Evolutionary conservation across 2,113 vertebrate genomes (phyloP).

Genomic region (Hydrochoerus hydrochaeris): DNA sequence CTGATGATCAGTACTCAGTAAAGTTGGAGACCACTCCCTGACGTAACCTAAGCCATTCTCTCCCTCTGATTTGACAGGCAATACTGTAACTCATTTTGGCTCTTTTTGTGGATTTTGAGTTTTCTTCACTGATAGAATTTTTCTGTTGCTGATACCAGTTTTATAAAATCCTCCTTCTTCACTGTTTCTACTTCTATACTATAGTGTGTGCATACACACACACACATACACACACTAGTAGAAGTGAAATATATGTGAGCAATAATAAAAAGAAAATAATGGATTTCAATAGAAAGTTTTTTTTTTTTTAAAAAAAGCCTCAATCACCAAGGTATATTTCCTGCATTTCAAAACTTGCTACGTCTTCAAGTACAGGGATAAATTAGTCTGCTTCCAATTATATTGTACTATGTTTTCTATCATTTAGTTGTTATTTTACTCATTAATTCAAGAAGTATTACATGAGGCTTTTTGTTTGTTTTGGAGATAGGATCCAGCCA

Average conservation of each 20-base stretch:
- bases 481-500: not conserved
- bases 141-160: not conserved
- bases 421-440: not conserved
- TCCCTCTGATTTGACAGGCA: not conserved
- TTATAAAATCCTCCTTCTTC: not conserved
- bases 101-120: not conserved
- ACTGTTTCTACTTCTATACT: not conserved
- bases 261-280: not conserved
- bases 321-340: not conserved
- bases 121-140: not conserved
- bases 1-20: not conserved
- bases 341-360: constrained; percentile 4
- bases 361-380: not conserved
- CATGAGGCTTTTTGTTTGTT: not conserved
- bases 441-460: not conserved
- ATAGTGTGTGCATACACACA: too few relatives aligned
- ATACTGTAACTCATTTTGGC: not conserved
- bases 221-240: not conserved
- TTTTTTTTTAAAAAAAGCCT: not conserved
- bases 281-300: not conserved
- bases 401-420: not conserved
- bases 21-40: not conserved
- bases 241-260: not conserved
- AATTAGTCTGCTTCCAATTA: not conserved
- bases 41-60: not conserved